phyloP scores from a whole-genome alignment of 2,888 invertebrate species.

The Automeris io region DNA sequence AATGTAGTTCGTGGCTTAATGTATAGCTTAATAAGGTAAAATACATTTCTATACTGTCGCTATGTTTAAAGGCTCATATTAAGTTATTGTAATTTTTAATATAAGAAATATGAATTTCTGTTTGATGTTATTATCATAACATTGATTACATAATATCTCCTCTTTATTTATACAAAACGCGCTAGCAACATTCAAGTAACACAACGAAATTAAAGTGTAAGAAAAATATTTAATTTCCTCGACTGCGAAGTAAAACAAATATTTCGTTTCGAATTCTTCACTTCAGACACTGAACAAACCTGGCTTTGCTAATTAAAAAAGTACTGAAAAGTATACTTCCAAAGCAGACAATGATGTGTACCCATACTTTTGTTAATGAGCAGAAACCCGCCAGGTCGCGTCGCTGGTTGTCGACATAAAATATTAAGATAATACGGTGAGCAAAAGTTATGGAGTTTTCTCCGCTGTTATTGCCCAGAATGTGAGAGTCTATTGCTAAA shows the following conservation, averaged over 20 bases:
- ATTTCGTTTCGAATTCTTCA: neutral
- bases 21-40: too few species aligned
- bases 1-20: too few species aligned
- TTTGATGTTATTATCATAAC: too few species aligned
- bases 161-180: too few species aligned
- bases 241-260: neutral
- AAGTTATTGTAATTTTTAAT: too few species aligned
- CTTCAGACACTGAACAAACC: neutral
- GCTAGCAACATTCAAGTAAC: too few species aligned
- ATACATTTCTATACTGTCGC: too few species aligned
- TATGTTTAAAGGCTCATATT: too few species aligned
- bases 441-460: neutral
- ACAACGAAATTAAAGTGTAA: neutral
- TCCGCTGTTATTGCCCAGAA: too few species aligned
- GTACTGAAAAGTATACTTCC: neutral
- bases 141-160: too few species aligned
- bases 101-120: too few species aligned
- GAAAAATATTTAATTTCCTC: neutral
- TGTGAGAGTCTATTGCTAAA: neutral
- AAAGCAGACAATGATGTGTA: conserved; percentile 1
- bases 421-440: neutral
- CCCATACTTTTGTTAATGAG: conserved; percentile 1
- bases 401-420: neutral
- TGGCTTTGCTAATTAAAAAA: conserved; percentile 1
- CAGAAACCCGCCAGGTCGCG: neutral